Base-by-base conservation (phyloP, 1,140 invertebrate species). In the Heliothis virescens region DNA sequence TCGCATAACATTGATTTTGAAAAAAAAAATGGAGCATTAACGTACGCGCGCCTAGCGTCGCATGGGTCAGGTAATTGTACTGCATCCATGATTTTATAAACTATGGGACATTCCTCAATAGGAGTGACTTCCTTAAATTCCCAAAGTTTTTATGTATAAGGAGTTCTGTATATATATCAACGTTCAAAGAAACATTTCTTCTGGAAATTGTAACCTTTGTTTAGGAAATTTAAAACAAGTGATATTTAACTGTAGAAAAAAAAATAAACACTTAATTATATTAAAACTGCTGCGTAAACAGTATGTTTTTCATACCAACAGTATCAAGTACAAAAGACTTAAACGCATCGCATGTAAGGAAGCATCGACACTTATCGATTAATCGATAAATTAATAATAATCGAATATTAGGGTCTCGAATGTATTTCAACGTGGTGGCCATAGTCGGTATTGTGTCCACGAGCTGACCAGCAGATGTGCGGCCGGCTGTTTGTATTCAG, bases 401-500 rank as follows among this genome's bases (percentile, higher is more conserved):
- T 16, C n/a, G 15, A 41, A n/a, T 47, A 53, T 29, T 53, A 71
- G 9, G 21, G 71, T 82, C 79, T 79, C 12, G 1, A 11, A 75
- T 60, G 72, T 60, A 29, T 10, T 69, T 12, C 26, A 75, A 18
- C 12, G 52, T 90, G 85, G 86, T 85, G 60, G 55, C 41, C 9
- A 15, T 83, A 86, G 26, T 21, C n/a, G 59, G 85, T 80, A 91
- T 93, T 93, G 90, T 93, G 92, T 93, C 92, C 92, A 92, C 92
- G 92, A 89, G 89, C 85, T 94, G 92, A 92, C 91, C 92, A 92
- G 92, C 92, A 93, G 93, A 91, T 94, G 92, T 92, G 91, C 91
- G 88, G 91, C 91, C 91, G 91, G 92, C 92, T 94, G 92, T 90
- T 89, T 87, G 83, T 83, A 89, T 85, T 87, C 86, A 87, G 78